Conservation (phyloP, 2,113 vertebrate genomes). For the Microcebus lehilahytsara region DNA sequence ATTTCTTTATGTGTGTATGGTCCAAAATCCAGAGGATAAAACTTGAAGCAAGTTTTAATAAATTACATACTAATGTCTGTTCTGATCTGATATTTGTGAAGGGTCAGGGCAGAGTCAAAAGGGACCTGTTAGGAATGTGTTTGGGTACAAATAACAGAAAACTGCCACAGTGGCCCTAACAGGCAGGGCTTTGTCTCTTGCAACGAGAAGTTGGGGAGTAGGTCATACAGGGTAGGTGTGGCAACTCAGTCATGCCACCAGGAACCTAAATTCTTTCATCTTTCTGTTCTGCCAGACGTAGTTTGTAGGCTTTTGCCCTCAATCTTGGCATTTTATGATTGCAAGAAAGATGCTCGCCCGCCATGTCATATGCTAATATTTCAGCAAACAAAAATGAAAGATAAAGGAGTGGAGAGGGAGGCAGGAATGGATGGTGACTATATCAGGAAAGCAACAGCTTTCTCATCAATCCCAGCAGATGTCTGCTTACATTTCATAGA, state of each 20-base stretch:
- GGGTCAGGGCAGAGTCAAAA: background rate
- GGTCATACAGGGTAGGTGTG: background rate
- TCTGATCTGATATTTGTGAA: background rate
- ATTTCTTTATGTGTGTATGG: background rate
- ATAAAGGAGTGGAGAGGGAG: constrained; percentile 26
- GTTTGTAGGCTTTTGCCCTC: constrained; percentile 38
- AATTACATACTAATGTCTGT: background rate
- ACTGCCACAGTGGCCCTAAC: background rate
- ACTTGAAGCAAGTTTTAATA: constrained; percentile 1
- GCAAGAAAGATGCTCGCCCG: constrained; percentile 42
- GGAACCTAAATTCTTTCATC: background rate
- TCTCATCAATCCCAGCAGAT: constrained; percentile 49
- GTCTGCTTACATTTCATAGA: constrained; percentile 49
- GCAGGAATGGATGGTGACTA: constrained; percentile 20
- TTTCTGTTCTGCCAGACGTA: constrained; percentile 22
- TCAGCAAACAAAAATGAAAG: constrained; percentile 44
- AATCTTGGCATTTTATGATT: constrained; percentile 39
- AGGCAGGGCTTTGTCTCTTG: background rate
- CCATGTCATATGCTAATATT: constrained; percentile 51
- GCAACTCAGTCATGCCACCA: background rate
- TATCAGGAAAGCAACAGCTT: constrained; percentile 57
- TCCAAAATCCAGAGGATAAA: background rate
- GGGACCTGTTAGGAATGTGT: background rate
- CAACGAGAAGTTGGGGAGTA: background rate
- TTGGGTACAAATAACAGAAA: background rate